Evolutionary conservation across 2,888 invertebrate genomes (phyloP), one percentile per base, ranked within the genome.

Genomic region (Isoperla grammatica): DNA sequence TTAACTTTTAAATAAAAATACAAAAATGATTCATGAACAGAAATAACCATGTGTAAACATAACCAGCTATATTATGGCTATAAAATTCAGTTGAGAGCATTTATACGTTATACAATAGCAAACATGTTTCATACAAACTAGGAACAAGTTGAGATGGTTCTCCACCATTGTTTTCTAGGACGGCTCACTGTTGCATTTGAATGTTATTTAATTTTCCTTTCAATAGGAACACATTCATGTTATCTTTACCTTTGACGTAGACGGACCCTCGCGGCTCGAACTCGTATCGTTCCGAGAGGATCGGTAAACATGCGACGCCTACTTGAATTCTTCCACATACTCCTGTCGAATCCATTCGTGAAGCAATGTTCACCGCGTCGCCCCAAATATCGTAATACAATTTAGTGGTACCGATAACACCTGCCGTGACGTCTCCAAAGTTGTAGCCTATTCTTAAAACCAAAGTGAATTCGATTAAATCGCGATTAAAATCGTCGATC

Each of bases 321-420:
- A 91, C 82, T 72, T 93, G 93, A 65, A 95, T 90, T 53, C 87
- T 79, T 61, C 92, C 90, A 2, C 87, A 81, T 9, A 95, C 85
- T 0, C 97, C 97, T 0, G 96, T 97, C 0, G 94, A 92, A 74
- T 98, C 97, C 98, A 98, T 98, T 57, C 97, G 80, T 6, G 93
- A 93, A 0, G 97, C 94, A 60, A 97, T 95, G 73, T 98, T 98
- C 0, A 98, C 97, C 0, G 97, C 94, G 73, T 98, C 97, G 0
- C 97, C 97, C 97, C 97, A 98, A 68, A 97, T 97, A 73, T 97
- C 97, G 69, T 96, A 98, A 73, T 94, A 92, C 62, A 98, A 78
- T 72, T 97, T 98, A 1, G 91, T 91, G 6, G 95, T 95, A 0
- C 97, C 97, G 57, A 98, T 96, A 2, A 98, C 81, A 1, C 96